Evolutionary conservation across 2,888 invertebrate genomes (phyloP).

Genomic region (Lasius fuliginosus): DNA sequence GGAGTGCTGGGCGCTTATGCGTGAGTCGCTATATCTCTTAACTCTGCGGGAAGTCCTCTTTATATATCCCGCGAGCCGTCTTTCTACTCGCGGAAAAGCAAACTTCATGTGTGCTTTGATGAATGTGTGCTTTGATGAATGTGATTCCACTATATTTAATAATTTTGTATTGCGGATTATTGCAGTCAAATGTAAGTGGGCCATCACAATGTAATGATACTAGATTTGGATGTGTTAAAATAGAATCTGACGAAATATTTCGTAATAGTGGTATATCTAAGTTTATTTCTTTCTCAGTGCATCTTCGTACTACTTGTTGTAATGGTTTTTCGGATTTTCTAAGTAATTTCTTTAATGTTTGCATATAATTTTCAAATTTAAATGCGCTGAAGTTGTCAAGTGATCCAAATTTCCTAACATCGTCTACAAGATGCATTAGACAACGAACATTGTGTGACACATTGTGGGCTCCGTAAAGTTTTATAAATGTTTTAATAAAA

Average conservation of each 20-base stretch:
- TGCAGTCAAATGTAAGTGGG: not conserved
- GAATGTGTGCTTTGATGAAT: no score
- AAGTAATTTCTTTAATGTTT: not conserved
- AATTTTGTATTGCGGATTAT: constrained; percentile 19
- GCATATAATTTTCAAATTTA: constrained; percentile 14
- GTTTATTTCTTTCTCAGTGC: constrained; percentile 1
- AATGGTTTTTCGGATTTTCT: constrained; percentile 20
- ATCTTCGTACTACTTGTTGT: constrained; percentile 17
- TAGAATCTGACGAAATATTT: not conserved
- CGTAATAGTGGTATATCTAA: not conserved
- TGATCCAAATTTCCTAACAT: constrained; percentile 27
- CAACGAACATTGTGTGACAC: not conserved
- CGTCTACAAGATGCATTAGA: constrained; percentile 8
- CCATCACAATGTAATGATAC: not conserved
- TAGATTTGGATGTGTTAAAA: not conserved
- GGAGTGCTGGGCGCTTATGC: no score
- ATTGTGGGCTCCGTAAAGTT: not conserved
- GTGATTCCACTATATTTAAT: not conserved
- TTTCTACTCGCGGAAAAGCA: no score
- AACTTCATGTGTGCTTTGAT: no score
- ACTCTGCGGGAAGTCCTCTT: no score
- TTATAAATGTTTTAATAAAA: constrained; percentile 10
- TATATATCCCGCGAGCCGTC: no score
- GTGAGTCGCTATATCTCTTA: no score
- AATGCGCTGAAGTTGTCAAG: constrained; percentile 25